Percentiles rank a stretch among this genome's conserved stretches.
Evolutionary conservation across 2,113 vertebrate species (phyloP).

Genomic region (Sorex fumeus): DNA sequence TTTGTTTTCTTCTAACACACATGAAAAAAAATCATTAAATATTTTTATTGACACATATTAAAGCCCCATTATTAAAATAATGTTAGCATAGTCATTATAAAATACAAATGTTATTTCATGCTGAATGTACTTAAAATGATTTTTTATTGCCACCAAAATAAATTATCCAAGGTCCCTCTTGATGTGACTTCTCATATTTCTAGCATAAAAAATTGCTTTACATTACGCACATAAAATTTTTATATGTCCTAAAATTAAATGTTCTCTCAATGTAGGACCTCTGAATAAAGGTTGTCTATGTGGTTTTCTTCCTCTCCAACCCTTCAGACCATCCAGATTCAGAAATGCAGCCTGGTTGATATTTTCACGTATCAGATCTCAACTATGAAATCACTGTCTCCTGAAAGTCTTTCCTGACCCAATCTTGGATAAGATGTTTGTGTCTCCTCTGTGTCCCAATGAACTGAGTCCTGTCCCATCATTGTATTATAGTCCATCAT

Average conservation of each 20-base stretch:
- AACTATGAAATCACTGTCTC: neutral
- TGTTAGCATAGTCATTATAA: neutral
- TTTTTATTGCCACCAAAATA: neutral
- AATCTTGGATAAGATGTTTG: neutral
- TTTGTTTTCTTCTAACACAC: neutral
- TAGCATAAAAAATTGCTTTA: neutral
- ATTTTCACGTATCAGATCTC: neutral
- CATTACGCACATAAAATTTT: neutral
- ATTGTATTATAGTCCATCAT: neutral
- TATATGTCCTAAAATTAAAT: slow-evolving; percentile 1
- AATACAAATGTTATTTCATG: neutral
- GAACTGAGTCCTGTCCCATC: too few species aligned
- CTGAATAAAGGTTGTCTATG: neutral
- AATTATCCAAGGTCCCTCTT: neutral
- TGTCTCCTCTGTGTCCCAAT: neutral
- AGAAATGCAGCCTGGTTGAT: neutral
- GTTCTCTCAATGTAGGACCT: neutral
- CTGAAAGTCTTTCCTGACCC: neutral
- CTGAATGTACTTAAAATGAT: neutral
- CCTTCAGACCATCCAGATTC: neutral
- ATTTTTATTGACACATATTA: neutral
- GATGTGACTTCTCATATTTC: neutral
- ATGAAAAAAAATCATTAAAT: neutral
- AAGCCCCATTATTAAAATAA: neutral
- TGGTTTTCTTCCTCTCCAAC: neutral